phyloP scores from a whole-genome alignment of 2,888 invertebrate species.

The Drosophila flavopinicola region DNA sequence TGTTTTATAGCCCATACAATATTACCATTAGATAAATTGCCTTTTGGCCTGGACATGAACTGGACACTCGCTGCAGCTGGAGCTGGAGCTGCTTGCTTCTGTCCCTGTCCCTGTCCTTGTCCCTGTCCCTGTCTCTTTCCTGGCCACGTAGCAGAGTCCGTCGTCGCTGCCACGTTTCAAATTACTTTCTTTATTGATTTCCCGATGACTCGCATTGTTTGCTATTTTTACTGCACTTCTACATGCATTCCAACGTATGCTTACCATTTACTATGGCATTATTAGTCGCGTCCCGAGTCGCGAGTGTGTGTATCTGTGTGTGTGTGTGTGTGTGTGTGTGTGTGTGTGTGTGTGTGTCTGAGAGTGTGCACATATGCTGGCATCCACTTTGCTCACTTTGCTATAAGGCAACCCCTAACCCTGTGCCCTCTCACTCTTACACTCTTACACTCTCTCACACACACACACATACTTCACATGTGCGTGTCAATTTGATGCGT shows the following conservation, averaged over 20 bases:
- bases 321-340: not conserved
- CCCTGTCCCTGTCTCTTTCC: no score
- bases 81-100: not conserved
- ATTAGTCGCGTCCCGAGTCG: slow-evolving; percentile 30
- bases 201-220: slow-evolving; percentile 73
- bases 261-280: slow-evolving; percentile 9
- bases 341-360: not conserved
- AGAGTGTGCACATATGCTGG: slow-evolving; percentile 24
- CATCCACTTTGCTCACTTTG: slow-evolving; percentile 30
- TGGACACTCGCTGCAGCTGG: slow-evolving; percentile 35
- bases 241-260: slow-evolving; percentile 66
- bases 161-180: slow-evolving; percentile 69
- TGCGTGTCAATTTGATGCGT: slow-evolving; percentile 61
- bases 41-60: slow-evolving; percentile 61
- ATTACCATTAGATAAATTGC: slow-evolving; percentile 78
- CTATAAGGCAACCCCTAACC: slow-evolving; percentile 26
- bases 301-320: not conserved
- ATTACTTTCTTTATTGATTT: slow-evolving; percentile 80
- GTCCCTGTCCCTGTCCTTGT: no score
- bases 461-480: slow-evolving; percentile 32
- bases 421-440: slow-evolving; percentile 1
- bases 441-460: not conserved
- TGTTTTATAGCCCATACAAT: slow-evolving; percentile 79
- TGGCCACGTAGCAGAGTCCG: slow-evolving; percentile 6
- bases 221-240: slow-evolving; percentile 72